Conservation (phyloP, 2,113 vertebrate genomes). For the Psilopogon haemacephalus region DNA sequence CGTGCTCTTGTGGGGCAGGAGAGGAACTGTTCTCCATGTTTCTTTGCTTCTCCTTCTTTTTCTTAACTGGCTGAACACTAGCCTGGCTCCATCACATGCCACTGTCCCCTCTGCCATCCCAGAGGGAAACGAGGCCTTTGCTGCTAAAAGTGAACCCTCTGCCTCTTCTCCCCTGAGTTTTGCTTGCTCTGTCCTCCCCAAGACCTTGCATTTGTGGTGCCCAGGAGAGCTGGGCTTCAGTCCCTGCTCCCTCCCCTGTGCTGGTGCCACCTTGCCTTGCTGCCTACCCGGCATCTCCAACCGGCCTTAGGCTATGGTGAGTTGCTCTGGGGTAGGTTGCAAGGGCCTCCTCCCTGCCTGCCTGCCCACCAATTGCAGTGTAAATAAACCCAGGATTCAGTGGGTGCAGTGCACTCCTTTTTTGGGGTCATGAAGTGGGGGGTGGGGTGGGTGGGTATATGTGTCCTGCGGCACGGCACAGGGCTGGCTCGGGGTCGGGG, state of each 20-base stretch:
- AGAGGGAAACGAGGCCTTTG: not conserved
- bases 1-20: not conserved
- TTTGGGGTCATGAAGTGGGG: not conserved
- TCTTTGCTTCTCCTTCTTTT: not conserved
- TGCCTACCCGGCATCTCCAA: not conserved
- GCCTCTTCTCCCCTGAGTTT: not conserved
- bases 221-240: not conserved
- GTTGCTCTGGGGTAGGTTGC: not conserved
- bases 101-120: not conserved
- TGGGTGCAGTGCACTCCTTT: not conserved
- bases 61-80: not conserved
- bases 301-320: not conserved
- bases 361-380: not conserved
- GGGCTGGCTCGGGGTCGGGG: no score
- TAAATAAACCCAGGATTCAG: conserved; percentile 53
- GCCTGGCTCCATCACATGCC: not conserved
- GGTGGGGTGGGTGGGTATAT: no score
- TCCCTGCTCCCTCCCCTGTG: not conserved
- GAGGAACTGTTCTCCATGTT: not conserved
- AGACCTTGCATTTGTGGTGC: not conserved
- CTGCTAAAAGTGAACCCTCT: conserved; percentile 21
- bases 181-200: not conserved
- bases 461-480: not conserved
- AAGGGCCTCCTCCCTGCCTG: not conserved
- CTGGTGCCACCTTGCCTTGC: not conserved